Evolutionary conservation across 2,888 invertebrate species (phyloP), one percentile per base, ranked within the genome.

Genomic region (Leptarthrus brevirostris): DNA sequence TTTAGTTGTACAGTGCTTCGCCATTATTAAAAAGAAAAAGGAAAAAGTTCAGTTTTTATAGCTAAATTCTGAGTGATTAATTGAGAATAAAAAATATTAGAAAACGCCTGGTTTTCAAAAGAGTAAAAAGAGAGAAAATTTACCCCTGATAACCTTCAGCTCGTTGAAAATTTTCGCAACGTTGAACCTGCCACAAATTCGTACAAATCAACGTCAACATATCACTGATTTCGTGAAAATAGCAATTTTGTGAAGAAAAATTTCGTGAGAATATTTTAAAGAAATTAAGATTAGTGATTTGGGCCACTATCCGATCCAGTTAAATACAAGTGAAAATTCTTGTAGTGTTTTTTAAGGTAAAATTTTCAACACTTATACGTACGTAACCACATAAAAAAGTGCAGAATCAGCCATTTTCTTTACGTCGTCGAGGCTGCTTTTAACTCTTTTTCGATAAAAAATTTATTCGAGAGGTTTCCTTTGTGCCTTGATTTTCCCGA

Each of bases 371-470:
- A 49, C 18, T 49, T 49, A 18, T 8, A 40, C 36, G 44, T 40
- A 22, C 8, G 4, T 40, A 22, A 5, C 40, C n/a, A 40, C 10
- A 40, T 22, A 64, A 16, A 44, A 44, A 22, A 22, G 44, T 47
- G 64, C 49, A 20, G 64, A 44, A 64, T 40, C 64, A 64, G 64
- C 64, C 64, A 64, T 64, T 64, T 64, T 58, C 58, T 58, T 20
- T 12, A 49, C 6, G 49, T 20, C 5, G 20, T 36, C n/a, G 12
- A 16, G 34, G 26, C 30, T 34, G 36, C 36, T 36, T 20, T 58
- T 58, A 18, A 34, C 18, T 56, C 18, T n/a, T 1, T 54, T 54
- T 54, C 54, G 6, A 54, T 54, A 24, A 30, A 56, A 56, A 26
- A 3, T 16, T 30, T 16, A 16, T 18, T 56, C 54, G 54, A 54